Conservation (phyloP, 2,888 invertebrate genomes). For the Drosophila quinaria region DNA sequence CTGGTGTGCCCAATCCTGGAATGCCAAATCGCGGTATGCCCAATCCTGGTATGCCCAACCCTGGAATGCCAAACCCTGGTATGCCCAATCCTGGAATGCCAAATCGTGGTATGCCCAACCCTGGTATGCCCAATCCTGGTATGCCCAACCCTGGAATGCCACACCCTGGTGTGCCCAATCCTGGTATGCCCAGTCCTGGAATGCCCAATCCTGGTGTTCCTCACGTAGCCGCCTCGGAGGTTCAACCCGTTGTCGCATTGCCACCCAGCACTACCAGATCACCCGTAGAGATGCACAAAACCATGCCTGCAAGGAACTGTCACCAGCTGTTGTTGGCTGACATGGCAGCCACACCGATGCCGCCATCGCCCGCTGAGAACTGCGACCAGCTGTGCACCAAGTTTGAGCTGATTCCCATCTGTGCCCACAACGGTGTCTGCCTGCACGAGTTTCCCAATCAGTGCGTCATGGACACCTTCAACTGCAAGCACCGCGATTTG, state of each 20-base stretch:
- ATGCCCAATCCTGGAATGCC: constrained; percentile 19
- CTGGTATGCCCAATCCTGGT: constrained; percentile 14
- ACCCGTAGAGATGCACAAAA: constrained; percentile 26
- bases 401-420: constrained; percentile 75
- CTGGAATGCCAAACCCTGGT: constrained; percentile 17
- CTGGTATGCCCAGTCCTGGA: constrained; percentile 26
- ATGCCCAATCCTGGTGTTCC: constrained; percentile 13
- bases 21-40: constrained; percentile 28
- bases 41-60: constrained; percentile 25
- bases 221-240: constrained; percentile 31
- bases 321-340: constrained; percentile 48
- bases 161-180: constrained; percentile 5
- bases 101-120: constrained; percentile 16
- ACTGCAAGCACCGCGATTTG: constrained; percentile 75
- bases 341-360: constrained; percentile 32
- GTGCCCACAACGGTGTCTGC: constrained; percentile 78
- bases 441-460: constrained; percentile 81
- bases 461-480: constrained; percentile 81
- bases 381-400: constrained; percentile 80
- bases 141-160: constrained; percentile 23
- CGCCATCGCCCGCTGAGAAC: constrained; percentile 18
- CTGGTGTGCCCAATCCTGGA: constrained; percentile 25
- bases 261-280: constrained; percentile 35
- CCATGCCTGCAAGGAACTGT: constrained; percentile 45
- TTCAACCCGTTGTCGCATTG: constrained; percentile 30